These are phyloP conservation scores for Picus viridis DNA, from an alignment of 2,797 vertebrate genomes.

Conservation along the genomic window DNA sequence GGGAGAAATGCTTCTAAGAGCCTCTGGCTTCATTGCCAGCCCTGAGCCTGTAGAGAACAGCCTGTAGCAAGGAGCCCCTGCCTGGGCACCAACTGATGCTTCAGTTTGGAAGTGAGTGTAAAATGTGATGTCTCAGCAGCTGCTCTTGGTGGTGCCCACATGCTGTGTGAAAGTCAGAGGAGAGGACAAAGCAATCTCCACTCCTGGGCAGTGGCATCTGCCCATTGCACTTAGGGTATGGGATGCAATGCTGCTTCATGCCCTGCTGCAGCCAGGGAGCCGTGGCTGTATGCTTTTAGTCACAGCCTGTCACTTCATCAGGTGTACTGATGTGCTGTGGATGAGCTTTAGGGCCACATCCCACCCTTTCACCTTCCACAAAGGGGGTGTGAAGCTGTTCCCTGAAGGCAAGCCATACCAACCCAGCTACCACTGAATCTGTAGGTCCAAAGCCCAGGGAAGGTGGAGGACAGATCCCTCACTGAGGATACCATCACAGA, in stretches of 20 bases:
- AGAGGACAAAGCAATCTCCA: not conserved
- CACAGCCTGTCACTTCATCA: not conserved
- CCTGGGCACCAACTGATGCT: not conserved
- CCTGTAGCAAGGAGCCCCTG: not conserved
- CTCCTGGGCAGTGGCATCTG: too few species aligned
- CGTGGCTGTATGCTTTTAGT: not conserved
- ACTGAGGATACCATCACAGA: not conserved
- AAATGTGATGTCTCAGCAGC: not conserved
- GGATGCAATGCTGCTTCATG: fast-evolving
- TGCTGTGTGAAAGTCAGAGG: not conserved
- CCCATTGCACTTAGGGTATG: fast-evolving
- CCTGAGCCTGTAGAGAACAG: not conserved
- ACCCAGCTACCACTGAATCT: not conserved
- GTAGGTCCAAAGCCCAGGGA: not conserved
- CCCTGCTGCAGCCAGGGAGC: not conserved
- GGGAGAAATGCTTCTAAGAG: not conserved
- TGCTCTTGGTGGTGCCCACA: not conserved
- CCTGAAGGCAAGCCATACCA: not conserved
- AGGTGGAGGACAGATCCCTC: not conserved
- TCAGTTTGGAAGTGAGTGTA: not conserved
- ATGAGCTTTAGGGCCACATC: not conserved
- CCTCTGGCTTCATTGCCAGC: not conserved
- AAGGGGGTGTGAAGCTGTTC: not conserved
- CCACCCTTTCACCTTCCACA: not conserved
- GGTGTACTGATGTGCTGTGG: not conserved